Percentiles rank a stretch among this genome's conserved stretches.
These are phyloP conservation scores for Lasioglossum zephyrum DNA, from an alignment of 2,888 invertebrate genomes.

Conservation along the genomic window DNA sequence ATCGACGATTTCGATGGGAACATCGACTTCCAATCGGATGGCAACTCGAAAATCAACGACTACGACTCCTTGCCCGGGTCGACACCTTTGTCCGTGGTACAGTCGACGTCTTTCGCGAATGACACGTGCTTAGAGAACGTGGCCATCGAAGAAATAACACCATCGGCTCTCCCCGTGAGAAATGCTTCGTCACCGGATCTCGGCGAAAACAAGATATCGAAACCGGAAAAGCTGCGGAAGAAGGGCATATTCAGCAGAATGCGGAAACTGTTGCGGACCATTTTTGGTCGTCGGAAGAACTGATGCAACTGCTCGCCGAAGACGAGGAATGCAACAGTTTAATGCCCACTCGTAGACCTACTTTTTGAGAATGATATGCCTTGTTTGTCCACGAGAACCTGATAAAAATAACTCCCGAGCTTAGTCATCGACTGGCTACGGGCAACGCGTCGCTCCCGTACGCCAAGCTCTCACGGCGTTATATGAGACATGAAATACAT, in stretches of 20 bases:
- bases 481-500: constrained; percentile 49
- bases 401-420: constrained; percentile 65
- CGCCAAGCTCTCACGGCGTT: constrained; percentile 32
- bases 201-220: background rate
- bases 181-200: no score
- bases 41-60: constrained; percentile 1
- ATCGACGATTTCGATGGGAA: constrained; percentile 3
- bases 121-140: constrained; percentile 30
- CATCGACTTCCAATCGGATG: background rate
- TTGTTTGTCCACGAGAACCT: constrained; percentile 43
- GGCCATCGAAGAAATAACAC: constrained; percentile 44
- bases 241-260: constrained; percentile 62
- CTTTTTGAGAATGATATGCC: constrained; percentile 41
- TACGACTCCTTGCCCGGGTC: constrained; percentile 6
- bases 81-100: constrained; percentile 3
- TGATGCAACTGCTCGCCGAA: constrained; percentile 33
- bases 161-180: constrained; percentile 2
- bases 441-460: constrained; percentile 22
- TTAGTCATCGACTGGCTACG: constrained; percentile 45
- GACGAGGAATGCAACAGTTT: background rate
- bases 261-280: constrained; percentile 65
- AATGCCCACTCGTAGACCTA: constrained; percentile 33
- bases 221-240: constrained; percentile 55
- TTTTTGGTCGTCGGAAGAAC: constrained; percentile 71
- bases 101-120: constrained; percentile 39